A percentile compares a stretch with the other conserved stretches of the same genome.
Evolutionary conservation across 2,113 vertebrate genomes (phyloP).

Genomic region (Nansenia antarctica): DNA sequence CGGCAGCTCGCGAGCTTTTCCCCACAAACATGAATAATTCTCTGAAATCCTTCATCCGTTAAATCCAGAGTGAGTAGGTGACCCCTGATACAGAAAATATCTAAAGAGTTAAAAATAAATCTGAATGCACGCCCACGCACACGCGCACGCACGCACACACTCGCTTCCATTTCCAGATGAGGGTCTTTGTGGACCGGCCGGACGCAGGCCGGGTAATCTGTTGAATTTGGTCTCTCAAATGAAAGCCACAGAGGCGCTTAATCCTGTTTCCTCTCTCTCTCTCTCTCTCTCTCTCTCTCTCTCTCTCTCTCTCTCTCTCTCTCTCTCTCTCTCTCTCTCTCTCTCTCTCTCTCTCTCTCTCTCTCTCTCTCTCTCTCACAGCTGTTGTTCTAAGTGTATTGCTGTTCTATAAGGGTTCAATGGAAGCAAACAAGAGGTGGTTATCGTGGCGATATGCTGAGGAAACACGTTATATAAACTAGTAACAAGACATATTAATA

Average conservation of each 20-base stretch:
- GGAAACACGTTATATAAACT: no score
- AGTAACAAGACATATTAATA: no score
- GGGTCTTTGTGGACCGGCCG: neutral
- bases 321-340: no score
- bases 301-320: no score
- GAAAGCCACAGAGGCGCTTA: slow-evolving; percentile 12
- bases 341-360: no score
- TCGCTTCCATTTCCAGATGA: neutral
- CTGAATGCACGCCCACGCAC: neutral
- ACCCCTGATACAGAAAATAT: neutral
- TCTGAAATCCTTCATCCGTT: slow-evolving; percentile 46
- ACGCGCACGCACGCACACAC: neutral
- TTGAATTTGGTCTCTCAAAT: slow-evolving; percentile 14
- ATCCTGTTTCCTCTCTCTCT: slow-evolving; percentile 23
- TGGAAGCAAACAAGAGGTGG: no score
- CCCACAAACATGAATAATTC: slow-evolving; percentile 41
- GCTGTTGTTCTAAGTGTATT: no score
- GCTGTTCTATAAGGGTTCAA: no score
- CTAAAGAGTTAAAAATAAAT: no score
- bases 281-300: no score
- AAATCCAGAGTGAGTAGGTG: slow-evolving; percentile 9
- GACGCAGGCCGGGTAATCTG: slow-evolving; percentile 5
- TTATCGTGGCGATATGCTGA: no score
- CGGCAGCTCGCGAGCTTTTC: slow-evolving; percentile 40
- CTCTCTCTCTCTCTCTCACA: no score